Evolutionary conservation across 2,888 invertebrate genomes (phyloP).

Genomic region (Cyclophora punctaria): DNA sequence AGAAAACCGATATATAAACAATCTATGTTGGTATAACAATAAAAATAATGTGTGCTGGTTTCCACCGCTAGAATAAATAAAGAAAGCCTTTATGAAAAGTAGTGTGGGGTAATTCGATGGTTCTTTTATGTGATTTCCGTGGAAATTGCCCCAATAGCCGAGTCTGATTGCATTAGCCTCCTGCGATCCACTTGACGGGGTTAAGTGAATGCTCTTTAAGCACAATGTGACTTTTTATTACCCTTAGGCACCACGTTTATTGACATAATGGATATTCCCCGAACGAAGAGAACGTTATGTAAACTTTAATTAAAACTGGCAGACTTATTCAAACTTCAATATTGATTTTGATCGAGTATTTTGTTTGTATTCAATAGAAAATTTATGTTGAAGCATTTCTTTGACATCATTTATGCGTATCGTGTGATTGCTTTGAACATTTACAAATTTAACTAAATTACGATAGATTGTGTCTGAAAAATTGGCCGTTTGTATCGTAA

Average conservation of each 20-base stretch:
- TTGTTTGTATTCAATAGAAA: too few species aligned
- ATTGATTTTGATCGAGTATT: too few species aligned
- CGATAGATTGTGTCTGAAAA: too few species aligned
- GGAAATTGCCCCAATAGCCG: conserved; percentile 45
- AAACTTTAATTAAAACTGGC: too few species aligned
- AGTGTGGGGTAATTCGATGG: conserved; percentile 25
- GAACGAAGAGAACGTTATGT: too few species aligned
- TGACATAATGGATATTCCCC: conserved; percentile 19
- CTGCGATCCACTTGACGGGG: conserved; percentile 28
- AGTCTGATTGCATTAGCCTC: conserved; percentile 44
- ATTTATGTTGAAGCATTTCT: too few species aligned
- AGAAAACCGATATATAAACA: too few species aligned
- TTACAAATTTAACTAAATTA: too few species aligned
- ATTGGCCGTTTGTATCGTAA: too few species aligned
- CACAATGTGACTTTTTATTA: conserved; percentile 29
- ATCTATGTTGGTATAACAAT: conserved; percentile 5
- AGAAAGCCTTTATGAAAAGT: conserved; percentile 32
- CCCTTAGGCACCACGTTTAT: conserved; percentile 17
- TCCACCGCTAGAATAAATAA: conserved; percentile 23
- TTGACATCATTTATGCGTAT: too few species aligned
- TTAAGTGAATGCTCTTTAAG: conserved; percentile 30
- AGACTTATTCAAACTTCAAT: too few species aligned
- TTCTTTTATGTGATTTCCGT: conserved; percentile 45
- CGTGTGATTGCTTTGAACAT: too few species aligned
- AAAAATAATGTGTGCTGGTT: conserved; percentile 2